phyloP scores from a whole-genome alignment of 2,797 vertebrate species.

The Pristis pectinata region DNA sequence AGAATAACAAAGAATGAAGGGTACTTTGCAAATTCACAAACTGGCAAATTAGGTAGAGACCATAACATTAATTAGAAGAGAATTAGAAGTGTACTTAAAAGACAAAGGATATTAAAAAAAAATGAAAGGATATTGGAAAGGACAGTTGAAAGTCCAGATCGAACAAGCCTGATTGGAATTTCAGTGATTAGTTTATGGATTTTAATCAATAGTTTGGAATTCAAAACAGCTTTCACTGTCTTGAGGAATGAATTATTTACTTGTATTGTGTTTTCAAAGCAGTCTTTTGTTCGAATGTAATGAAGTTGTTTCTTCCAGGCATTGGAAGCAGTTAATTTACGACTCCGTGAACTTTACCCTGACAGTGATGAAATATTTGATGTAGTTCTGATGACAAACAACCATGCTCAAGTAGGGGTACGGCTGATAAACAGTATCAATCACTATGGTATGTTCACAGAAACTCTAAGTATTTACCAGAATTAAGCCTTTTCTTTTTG shows the following conservation, averaged over 20 bases:
- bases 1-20: too few relatives aligned
- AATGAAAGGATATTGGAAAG: background rate
- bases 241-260: background rate
- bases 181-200: background rate
- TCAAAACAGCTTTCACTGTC: background rate
- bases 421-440: conserved; percentile 97
- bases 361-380: conserved; percentile 89
- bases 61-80: background rate
- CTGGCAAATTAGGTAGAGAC: background rate
- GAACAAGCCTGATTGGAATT: background rate
- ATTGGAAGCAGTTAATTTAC: conserved; percentile 75
- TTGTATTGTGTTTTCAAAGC: background rate
- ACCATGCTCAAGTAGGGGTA: conserved; percentile 92
- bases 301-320: conserved; percentile 59
- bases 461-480: background rate
- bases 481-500: background rate
- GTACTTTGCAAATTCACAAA: too few relatives aligned
- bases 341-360: conserved; percentile 79
- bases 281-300: background rate
- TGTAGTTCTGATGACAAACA: conserved; percentile 94
- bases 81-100: background rate
- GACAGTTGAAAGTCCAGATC: background rate
- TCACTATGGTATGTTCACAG: conserved; percentile 73
- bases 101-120: too few relatives aligned
- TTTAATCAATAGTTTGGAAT: background rate